Evolutionary conservation across 2,888 invertebrate genomes (phyloP), one percentile per base, ranked within the genome.

Genomic region (Nemoura dubitans): DNA sequence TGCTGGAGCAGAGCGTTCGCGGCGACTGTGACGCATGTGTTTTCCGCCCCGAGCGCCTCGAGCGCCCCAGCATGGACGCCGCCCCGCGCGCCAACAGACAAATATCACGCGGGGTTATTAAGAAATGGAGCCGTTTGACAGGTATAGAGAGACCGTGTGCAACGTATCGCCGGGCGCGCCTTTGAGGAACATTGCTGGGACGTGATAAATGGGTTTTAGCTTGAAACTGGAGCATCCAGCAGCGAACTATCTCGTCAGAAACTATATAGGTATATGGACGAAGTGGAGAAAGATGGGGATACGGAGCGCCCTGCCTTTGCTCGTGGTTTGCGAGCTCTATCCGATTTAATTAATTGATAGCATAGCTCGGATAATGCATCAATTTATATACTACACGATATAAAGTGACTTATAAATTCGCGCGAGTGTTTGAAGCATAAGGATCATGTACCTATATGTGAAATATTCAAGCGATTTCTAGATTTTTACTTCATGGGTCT

Each of bases 311-410:
- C 59, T 59, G 59, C 59, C 59, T 59, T 59, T 59, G 16, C 14
- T 21, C 59, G 59, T 14, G 59, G 59, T 59, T 59, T 59, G 59
- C 14, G 59, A 1, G 59, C 59, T 59, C 10, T 10, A 59, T 59
- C 59, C 21, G 59, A 59, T 59, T 59, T 59, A 59, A 59, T 59
- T 59, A 59, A 59, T 16, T 59, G 16, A 59, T 59, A 59, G 21
- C 14, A 14, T 3, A 59, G 59, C 14, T 59, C 59, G 59, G 59
- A 59, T 59, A 21, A 59, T 59, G 21, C 14, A 59, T 59, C 59
- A 59, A 59, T 59, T 59, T 59, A 59, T 59, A 59, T 59, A 59
- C 59, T 59, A 10, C 59, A 59, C 59, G 59, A 59, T 59, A 59
- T 59, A 21, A 59, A 21, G 59, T 59, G 59, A 59, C 59, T 59